Evolutionary conservation across 2,888 invertebrate genomes (phyloP), one percentile per base, ranked within the genome.

Genomic region (Odontocerum albicorne): DNA sequence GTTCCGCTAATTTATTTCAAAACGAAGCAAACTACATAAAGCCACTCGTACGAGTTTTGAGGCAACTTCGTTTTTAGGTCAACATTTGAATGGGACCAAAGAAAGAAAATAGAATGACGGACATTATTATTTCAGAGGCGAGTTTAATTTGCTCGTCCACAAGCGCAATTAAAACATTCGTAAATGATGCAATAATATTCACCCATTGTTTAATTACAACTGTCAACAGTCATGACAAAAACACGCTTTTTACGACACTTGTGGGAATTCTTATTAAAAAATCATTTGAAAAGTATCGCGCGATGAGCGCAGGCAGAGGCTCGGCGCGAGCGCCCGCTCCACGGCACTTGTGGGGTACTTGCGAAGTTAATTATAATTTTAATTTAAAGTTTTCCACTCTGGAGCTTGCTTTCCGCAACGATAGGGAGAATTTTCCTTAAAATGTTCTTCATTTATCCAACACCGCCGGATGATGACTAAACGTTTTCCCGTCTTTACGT

Each of bases 311-410:
- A 20, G n/a, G 31, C 16, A n/a, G n/a, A n/a, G 40, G 4, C 4
- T 15, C 38, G 4, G 39, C 33, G 32, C 36, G 44, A 31, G 52
- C 31, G 44, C 16, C 20, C 17, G 22, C 27, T 42, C 39, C 21
- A 35, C 20, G 35, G 54, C 55, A 47, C 55, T 36, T 49, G 49
- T 44, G 35, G 46, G 47, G 51, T 47, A 51, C 56, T 56, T 46
- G 56, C 45, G 21, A 57, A 57, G 59, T 59, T 59, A 59, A 59
- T 59, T 59, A 59, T 55, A 52, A 59, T 59, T 59, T 59, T 59
- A 59, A 59, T 59, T 59, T 59, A 59, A 59, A 59, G 59, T 59
- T 59, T 59, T 55, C 59, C 51, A 51, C 55, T 52, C 52, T 31
- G 47, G 16, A 33, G 55, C 55, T 50, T 35, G 55, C 51, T 50